Percentiles rank a stretch among this genome's conserved stretches.
Conservation (phyloP, 2,888 invertebrate genomes). For the Gastrophysa polygoni region DNA sequence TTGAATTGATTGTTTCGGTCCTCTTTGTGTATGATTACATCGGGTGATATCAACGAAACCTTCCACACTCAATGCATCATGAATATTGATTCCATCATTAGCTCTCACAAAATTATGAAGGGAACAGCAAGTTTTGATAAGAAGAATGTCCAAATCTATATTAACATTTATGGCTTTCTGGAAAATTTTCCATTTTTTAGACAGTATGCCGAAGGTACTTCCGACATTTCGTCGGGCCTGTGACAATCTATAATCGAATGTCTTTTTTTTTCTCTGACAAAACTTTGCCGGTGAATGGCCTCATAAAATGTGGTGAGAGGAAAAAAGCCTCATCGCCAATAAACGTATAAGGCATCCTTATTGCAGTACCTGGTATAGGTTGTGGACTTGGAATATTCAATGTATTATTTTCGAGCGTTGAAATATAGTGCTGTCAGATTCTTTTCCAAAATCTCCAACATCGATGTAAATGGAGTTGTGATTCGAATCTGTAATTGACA, state of each 20-base stretch:
- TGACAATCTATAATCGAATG: conserved; percentile 14
- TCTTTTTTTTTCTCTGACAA: conserved; percentile 10
- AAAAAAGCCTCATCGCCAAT: conserved; percentile 14
- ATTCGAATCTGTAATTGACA: conserved; percentile 6
- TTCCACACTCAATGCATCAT: conserved; percentile 11
- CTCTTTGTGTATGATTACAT: conserved; percentile 7
- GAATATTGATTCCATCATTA: conserved; percentile 12
- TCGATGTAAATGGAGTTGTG: conserved; percentile 12
- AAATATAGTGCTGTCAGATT: conserved; percentile 12
- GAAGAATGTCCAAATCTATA: not conserved
- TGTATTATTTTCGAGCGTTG: conserved; percentile 10
- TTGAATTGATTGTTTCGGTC: conserved; percentile 7
- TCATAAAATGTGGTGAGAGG: conserved; percentile 11
- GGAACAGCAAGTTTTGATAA: conserved; percentile 12
- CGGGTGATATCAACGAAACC: conserved; percentile 10
- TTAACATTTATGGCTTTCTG: conserved; percentile 14
- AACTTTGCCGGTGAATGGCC: conserved; percentile 13
- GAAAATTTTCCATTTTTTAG: conserved; percentile 16
- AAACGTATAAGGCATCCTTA: conserved; percentile 6
- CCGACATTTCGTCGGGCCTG: conserved; percentile 14
- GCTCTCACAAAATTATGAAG: conserved; percentile 18
- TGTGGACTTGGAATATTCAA: conserved; percentile 4
- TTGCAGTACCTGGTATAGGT: conserved; percentile 4
- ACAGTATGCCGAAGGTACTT: conserved; percentile 12
- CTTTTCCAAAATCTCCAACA: conserved; percentile 13